Conservation (phyloP, 2,113 vertebrate genomes). For the Aptenodytes patagonicus region DNA sequence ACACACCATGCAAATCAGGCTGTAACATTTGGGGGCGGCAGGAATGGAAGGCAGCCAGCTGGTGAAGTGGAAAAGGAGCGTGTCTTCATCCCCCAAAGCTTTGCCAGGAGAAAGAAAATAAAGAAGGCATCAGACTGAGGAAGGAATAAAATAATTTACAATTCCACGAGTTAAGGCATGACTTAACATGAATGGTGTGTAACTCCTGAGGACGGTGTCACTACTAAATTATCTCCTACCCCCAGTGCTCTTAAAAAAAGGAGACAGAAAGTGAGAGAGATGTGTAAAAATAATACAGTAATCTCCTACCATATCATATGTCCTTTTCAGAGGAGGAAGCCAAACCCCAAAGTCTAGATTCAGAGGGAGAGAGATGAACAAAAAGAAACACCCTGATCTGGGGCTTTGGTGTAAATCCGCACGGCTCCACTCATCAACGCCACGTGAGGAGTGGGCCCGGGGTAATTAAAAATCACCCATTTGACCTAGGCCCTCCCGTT, state of each 20-base stretch:
- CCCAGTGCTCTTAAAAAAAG: neutral
- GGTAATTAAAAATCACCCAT: neutral
- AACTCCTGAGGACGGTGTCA: conserved; percentile 18
- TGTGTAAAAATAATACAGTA: conserved; percentile 3
- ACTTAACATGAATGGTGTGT: conserved; percentile 55
- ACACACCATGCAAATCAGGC: conserved; percentile 85
- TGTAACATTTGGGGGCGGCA: conserved; percentile 73
- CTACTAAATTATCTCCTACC: conserved; percentile 48
- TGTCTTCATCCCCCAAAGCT: conserved; percentile 72
- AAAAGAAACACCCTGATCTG: neutral
- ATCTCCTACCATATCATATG: neutral
- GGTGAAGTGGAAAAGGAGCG: conserved; percentile 68
- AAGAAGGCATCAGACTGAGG: conserved; percentile 65
- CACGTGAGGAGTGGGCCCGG: neutral
- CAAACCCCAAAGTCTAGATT: neutral
- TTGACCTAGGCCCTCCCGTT: neutral
- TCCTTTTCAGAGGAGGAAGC: neutral
- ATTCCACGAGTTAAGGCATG: conserved; percentile 61
- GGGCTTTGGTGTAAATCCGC: neutral
- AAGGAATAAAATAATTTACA: conserved; percentile 64
- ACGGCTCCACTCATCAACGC: accelerated
- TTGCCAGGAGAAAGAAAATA: conserved; percentile 55
- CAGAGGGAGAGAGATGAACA: neutral
- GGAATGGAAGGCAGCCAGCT: conserved; percentile 77
- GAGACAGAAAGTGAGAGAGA: neutral